Percentiles rank a stretch among this genome's conserved stretches.
Conservation (phyloP, 2,797 vertebrate species). For the Fratercula arctica region DNA sequence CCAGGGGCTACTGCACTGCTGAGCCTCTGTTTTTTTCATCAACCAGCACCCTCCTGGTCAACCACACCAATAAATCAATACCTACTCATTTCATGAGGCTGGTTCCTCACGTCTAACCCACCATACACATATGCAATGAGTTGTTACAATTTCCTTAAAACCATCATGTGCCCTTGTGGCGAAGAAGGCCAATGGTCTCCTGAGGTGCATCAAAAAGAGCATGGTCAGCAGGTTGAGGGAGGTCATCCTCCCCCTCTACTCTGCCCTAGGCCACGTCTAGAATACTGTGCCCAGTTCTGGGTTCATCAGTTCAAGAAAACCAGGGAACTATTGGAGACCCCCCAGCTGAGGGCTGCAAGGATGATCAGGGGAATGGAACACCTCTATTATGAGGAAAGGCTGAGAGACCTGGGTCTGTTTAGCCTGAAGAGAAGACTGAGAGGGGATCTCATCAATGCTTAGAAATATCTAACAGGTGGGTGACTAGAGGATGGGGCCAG, state of each 20-base stretch:
- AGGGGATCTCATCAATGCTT: background rate
- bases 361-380: background rate
- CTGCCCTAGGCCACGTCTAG: background rate
- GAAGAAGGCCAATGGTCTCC: background rate
- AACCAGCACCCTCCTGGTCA: background rate
- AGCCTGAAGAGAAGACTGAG: background rate
- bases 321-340: background rate
- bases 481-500: background rate
- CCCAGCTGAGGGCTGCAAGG: background rate
- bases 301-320: background rate
- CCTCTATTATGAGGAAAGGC: background rate
- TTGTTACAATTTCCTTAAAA: background rate
- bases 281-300: background rate
- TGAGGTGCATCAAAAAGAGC: background rate
- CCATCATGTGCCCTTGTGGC: background rate
- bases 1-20: fast-evolving
- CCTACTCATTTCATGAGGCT: background rate
- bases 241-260: background rate
- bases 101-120: background rate
- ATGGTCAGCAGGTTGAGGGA: background rate
- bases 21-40: background rate
- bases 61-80: background rate
- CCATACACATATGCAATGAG: background rate
- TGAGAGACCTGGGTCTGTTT: background rate
- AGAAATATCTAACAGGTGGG: background rate